Evolutionary conservation across 2,888 invertebrate species (phyloP).

Genomic region (Stegophylla sp.): DNA sequence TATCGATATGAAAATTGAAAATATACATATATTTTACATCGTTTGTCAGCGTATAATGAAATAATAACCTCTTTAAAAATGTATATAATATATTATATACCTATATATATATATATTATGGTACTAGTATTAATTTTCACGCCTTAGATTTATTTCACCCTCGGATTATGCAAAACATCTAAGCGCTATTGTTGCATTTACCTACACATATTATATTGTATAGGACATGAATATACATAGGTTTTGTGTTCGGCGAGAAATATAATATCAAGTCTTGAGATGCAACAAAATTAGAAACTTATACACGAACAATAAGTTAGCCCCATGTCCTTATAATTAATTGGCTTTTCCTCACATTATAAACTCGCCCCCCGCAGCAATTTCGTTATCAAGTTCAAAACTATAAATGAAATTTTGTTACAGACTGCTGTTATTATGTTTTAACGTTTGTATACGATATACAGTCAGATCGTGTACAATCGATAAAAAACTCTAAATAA

Average conservation of each 20-base stretch:
- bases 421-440: neutral
- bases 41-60: too few relatives aligned
- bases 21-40: too few relatives aligned
- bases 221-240: slow-evolving; percentile 6
- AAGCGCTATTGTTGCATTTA: slow-evolving; percentile 9
- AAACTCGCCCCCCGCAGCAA: neutral
- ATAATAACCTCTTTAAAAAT: too few relatives aligned
- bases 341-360: slow-evolving; percentile 11
- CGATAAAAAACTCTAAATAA: too few relatives aligned
- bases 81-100: too few relatives aligned
- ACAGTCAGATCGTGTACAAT: too few relatives aligned
- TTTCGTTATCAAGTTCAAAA: neutral
- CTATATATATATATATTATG: too few relatives aligned
- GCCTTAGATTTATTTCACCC: slow-evolving; percentile 4
- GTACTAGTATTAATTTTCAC: neutral
- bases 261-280: slow-evolving; percentile 15
- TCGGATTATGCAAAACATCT: neutral
- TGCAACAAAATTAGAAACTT: slow-evolving; percentile 35
- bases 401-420: neutral
- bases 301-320: slow-evolving; percentile 30
- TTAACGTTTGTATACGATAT: too few relatives aligned
- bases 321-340: slow-evolving; percentile 19
- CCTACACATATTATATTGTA: neutral
- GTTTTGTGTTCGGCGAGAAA: neutral
- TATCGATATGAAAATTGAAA: too few relatives aligned